A percentile compares a stretch with the other conserved stretches of the same genome.
Evolutionary conservation across 2,888 invertebrate species (phyloP).

Genomic region (Cantharis lateralis): DNA sequence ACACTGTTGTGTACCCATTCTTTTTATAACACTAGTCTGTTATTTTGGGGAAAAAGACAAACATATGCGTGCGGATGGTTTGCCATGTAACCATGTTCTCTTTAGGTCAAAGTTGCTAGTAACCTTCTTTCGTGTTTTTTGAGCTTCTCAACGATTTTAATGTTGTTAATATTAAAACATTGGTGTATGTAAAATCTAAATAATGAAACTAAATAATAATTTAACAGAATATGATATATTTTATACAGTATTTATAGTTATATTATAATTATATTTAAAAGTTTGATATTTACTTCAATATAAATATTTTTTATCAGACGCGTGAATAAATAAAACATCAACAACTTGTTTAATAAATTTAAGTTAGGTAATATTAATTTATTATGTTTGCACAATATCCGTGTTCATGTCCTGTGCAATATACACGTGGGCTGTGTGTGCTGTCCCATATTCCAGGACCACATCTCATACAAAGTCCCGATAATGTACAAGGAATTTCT

Average conservation of each 20-base stretch:
- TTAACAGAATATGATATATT: not conserved
- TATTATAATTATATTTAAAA: not conserved
- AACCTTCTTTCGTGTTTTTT: too few species aligned
- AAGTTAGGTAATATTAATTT: constrained; percentile 20
- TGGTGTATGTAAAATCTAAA: too few species aligned
- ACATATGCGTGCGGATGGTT: too few species aligned
- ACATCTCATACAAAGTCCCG: constrained; percentile 84
- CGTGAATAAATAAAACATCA: not conserved
- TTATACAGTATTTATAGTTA: not conserved
- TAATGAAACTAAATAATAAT: not conserved
- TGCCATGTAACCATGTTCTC: too few species aligned
- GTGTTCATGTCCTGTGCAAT: constrained; percentile 75
- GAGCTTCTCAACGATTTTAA: too few species aligned
- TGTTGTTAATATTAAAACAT: too few species aligned
- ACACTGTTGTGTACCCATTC: too few species aligned
- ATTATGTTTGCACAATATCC: constrained; percentile 55
- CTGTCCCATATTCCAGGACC: constrained; percentile 96
- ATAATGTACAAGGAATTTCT: constrained; percentile 87
- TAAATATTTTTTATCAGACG: not conserved
- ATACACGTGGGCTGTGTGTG: constrained; percentile 83
- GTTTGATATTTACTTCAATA: not conserved
- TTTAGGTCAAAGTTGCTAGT: too few species aligned
- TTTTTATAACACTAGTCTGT: too few species aligned
- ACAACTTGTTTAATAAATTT: not conserved
- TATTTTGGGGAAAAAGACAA: too few species aligned